phyloP scores from a whole-genome alignment of 2,113 vertebrate species.

The Sphyrna mokarran region DNA sequence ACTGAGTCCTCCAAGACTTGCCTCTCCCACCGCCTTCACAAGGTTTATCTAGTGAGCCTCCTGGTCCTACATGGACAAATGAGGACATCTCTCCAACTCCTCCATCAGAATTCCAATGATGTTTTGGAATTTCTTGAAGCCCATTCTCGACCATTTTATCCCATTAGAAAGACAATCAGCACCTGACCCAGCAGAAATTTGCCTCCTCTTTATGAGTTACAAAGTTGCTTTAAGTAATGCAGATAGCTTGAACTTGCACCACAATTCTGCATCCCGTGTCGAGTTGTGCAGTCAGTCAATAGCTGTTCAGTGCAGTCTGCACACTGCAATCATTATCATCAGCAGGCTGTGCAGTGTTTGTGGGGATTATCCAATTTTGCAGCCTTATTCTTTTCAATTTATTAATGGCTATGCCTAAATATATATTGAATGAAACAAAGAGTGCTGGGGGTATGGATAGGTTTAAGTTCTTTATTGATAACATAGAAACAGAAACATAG shows the following conservation, averaged over 20 bases:
- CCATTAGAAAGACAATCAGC: not conserved
- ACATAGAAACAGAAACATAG: not conserved
- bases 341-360: no score
- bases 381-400: not conserved
- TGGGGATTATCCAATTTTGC: not conserved
- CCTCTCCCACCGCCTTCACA: not conserved
- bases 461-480: not conserved
- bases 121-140: not conserved
- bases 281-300: not conserved
- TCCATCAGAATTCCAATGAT: not conserved
- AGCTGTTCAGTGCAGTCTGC: not conserved
- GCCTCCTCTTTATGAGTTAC: not conserved
- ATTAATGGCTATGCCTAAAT: not conserved
- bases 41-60: not conserved
- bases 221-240: not conserved
- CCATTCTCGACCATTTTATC: not conserved
- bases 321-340: not conserved
- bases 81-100: not conserved
- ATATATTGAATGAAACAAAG: constrained; percentile 14
- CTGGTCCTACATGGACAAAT: not conserved
- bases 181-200: not conserved
- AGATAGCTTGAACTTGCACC: not conserved
- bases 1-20: no score
- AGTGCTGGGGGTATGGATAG: not conserved
- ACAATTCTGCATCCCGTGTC: no score